Conservation (phyloP, 2,888 invertebrate genomes). For the Sisyra nigra region DNA sequence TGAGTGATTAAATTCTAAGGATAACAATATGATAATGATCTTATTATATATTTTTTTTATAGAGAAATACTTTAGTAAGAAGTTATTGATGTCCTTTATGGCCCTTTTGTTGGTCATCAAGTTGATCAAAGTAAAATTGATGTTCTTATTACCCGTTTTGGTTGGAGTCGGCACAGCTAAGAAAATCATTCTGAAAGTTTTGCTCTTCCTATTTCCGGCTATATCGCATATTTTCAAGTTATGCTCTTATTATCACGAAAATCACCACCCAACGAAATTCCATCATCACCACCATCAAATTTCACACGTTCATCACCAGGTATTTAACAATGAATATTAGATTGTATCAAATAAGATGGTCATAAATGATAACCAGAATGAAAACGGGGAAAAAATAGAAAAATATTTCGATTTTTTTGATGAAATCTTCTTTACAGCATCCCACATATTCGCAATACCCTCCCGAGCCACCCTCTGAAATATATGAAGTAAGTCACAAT, state of each 20-base stretch:
- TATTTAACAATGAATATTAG: constrained; percentile 11
- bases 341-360: not conserved
- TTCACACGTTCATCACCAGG: constrained; percentile 58
- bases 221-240: constrained; percentile 70
- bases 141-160: constrained; percentile 62
- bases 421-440: constrained; percentile 12
- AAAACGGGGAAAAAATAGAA: too few relatives aligned
- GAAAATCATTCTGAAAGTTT: constrained; percentile 62
- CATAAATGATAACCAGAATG: too few relatives aligned
- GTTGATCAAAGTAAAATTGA: constrained; percentile 60
- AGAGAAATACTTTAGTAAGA: constrained; percentile 65
- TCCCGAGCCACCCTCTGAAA: constrained; percentile 13
- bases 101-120: constrained; percentile 64
- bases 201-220: constrained; percentile 70
- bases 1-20: constrained; percentile 24
- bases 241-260: constrained; percentile 66
- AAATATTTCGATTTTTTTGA: too few relatives aligned
- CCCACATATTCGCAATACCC: constrained; percentile 17
- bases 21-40: not conserved
- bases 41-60: constrained; percentile 24
- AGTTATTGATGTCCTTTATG: constrained; percentile 51
- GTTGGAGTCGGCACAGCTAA: constrained; percentile 71
- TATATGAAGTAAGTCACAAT: constrained; percentile 16
- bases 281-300: constrained; percentile 73
- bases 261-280: constrained; percentile 53